Conservation (phyloP, 1,140 invertebrate species). For the Oreohelix idahoensis region DNA sequence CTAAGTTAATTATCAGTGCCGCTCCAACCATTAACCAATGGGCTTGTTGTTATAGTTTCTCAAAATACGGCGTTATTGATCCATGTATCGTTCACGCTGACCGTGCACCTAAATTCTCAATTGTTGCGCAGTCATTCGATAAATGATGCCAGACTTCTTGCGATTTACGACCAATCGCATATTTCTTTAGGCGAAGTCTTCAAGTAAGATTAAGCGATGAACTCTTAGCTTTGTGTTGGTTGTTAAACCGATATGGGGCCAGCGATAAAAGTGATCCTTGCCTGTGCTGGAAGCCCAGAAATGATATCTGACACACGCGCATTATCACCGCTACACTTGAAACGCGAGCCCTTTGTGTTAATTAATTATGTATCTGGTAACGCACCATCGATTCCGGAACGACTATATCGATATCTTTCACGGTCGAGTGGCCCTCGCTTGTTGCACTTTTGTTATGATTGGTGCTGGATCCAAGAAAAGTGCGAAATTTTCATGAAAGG, state of each 20-base stretch:
- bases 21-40: neutral
- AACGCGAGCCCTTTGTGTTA: slow-evolving; percentile 1
- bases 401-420: neutral
- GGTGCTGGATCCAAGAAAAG: neutral
- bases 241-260: slow-evolving; percentile 3
- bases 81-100: neutral
- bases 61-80: slow-evolving; percentile 10
- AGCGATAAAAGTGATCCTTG: neutral
- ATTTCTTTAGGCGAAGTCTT: neutral
- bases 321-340: slow-evolving; percentile 4
- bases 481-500: neutral
- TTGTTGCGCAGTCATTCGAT: neutral
- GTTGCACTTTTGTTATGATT: neutral
- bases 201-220: neutral
- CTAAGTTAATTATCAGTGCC: slow-evolving; percentile 7
- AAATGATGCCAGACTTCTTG: slow-evolving; percentile 6
- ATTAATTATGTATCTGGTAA: slow-evolving; percentile 11
- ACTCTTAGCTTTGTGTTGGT: neutral
- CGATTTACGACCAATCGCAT: neutral
- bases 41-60: slow-evolving; percentile 13
- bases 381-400: neutral
- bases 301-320: neutral
- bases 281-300: neutral
- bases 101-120: neutral
- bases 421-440: neutral